phyloP scores from a whole-genome alignment of 1,140 invertebrate genomes.

The Apolygus lucorum region DNA sequence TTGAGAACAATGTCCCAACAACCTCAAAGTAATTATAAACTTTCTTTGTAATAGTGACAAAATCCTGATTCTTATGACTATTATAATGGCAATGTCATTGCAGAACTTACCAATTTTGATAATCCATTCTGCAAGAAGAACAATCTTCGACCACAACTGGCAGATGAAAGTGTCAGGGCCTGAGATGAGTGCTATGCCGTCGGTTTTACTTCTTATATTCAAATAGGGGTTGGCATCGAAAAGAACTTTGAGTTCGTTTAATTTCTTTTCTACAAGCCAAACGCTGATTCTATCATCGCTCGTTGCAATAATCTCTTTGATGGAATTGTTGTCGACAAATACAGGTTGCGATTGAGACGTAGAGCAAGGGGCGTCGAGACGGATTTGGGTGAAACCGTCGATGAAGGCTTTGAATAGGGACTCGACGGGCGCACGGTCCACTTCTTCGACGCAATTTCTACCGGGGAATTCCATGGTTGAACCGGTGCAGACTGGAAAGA shows the following conservation, averaged over 20 bases:
- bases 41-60: no score
- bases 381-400: neutral
- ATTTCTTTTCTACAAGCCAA: neutral
- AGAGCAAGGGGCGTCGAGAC: neutral
- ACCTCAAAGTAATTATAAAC: no score
- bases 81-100: no score
- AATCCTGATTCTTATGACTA: no score
- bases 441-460: neutral
- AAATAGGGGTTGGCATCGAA: neutral
- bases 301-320: neutral
- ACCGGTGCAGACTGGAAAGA: neutral
- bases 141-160: neutral
- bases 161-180: neutral
- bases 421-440: neutral
- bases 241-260: neutral
- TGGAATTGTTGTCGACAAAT: neutral
- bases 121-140: neutral
- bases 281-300: neutral
- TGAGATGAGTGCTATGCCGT: neutral
- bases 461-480: neutral
- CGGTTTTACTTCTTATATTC: neutral
- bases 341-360: neutral
- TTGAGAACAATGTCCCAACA: no score
- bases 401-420: neutral
- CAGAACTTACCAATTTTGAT: neutral